Conservation (phyloP, 2,888 invertebrate genomes). For the Eupithecia insigniata region DNA sequence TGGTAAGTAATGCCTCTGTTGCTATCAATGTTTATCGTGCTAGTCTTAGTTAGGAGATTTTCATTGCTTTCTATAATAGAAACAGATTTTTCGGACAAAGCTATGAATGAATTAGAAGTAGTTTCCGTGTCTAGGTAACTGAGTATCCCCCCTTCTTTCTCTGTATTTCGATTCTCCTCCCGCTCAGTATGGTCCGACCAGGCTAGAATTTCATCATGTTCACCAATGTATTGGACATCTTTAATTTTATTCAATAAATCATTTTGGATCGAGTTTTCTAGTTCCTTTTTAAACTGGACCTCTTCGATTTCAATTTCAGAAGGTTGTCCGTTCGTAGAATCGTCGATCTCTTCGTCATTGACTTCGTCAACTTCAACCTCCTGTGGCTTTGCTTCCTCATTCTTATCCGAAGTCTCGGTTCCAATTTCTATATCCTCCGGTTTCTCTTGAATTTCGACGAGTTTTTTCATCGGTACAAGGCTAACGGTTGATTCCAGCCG, state of each 20-base stretch:
- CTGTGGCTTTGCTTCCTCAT: slow-evolving; percentile 19
- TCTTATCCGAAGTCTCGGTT: slow-evolving; percentile 9
- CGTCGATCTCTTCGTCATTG: slow-evolving; percentile 10
- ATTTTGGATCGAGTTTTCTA: slow-evolving; percentile 53
- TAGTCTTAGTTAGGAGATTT: slow-evolving; percentile 61
- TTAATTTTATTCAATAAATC: slow-evolving; percentile 63
- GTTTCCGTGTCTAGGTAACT: slow-evolving; percentile 35
- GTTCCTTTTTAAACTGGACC: slow-evolving; percentile 49
- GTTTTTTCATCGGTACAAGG: slow-evolving; percentile 43
- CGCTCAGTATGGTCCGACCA: slow-evolving; percentile 63
- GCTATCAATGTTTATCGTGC: slow-evolving; percentile 72
- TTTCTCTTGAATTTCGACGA: slow-evolving; percentile 36
- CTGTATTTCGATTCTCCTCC: slow-evolving; percentile 37
- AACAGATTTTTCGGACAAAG: slow-evolving; percentile 66
- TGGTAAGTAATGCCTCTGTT: slow-evolving; percentile 76
- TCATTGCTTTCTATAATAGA: slow-evolving; percentile 66
- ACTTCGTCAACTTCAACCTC: slow-evolving; percentile 13
- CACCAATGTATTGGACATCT: slow-evolving; percentile 62
- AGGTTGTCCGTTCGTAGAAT: slow-evolving; percentile 9
- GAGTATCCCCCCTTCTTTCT: slow-evolving; percentile 8
- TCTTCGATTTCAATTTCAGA: slow-evolving; percentile 32
- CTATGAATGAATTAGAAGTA: slow-evolving; percentile 52
- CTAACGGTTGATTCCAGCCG: slow-evolving; percentile 51
- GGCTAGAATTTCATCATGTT: slow-evolving; percentile 62
- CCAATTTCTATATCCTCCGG: slow-evolving; percentile 11